phyloP scores from a whole-genome alignment of 2,797 vertebrate genomes.

The Simalia tracyae region DNA sequence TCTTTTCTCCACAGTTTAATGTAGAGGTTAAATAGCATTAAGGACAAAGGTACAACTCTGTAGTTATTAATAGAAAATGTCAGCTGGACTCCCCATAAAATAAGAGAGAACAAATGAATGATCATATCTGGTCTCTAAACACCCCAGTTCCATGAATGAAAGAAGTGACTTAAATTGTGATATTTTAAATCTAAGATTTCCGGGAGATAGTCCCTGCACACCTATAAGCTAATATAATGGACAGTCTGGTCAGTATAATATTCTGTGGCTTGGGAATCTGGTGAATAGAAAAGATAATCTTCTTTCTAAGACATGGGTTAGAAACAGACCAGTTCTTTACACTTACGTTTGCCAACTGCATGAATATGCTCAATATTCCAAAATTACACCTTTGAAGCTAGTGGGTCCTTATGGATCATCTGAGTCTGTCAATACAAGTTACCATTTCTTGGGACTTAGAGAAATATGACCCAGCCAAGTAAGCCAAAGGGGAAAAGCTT shows the following conservation, averaged over 20 bases:
- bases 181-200: not conserved
- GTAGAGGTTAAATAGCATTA: not conserved
- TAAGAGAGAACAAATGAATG: not conserved
- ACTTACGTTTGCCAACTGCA: not conserved
- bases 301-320: not conserved
- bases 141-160: not conserved
- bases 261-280: not conserved
- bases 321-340: not conserved
- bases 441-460: not conserved
- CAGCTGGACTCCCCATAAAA: not conserved
- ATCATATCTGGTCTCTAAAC: not conserved
- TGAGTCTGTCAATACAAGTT: not conserved
- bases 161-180: not conserved
- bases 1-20: not conserved
- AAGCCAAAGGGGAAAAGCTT: slow-evolving; percentile 9
- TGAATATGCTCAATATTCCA: not conserved
- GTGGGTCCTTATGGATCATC: not conserved
- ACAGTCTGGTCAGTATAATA: not conserved
- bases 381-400: not conserved
- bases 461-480: not conserved
- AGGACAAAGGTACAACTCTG: not conserved
- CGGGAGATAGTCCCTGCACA: not conserved
- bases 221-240: not conserved
- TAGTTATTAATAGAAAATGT: not conserved
- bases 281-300: not conserved